Evolutionary conservation across 2,797 vertebrate genomes (phyloP).

Genomic region (Rhabdomys pumilio): DNA sequence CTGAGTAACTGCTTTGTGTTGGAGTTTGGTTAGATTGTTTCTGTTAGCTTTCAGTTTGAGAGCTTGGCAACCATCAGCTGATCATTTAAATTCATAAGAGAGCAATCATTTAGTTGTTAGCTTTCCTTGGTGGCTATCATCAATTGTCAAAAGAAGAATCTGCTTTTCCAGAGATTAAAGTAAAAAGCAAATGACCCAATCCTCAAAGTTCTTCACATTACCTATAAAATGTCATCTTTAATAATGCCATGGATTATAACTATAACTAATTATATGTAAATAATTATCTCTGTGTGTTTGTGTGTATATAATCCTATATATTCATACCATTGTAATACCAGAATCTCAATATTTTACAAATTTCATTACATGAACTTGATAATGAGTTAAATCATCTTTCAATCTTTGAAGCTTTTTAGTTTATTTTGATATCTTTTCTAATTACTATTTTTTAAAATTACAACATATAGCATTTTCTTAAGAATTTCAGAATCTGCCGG

Average conservation of each 20-base stretch:
- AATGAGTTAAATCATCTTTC: not conserved
- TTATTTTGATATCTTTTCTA: constrained; percentile 18
- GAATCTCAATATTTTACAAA: constrained; percentile 14
- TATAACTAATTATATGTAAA: too few species aligned
- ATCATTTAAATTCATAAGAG: constrained; percentile 46
- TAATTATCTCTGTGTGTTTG: not conserved
- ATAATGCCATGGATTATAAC: constrained; percentile 8
- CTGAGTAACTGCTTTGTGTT: constrained; percentile 60
- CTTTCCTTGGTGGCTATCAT: constrained; percentile 38
- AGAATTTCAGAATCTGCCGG: not conserved
- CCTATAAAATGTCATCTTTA: not conserved
- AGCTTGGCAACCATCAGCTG: not conserved
- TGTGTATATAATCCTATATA: not conserved
- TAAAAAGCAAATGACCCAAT: constrained; percentile 14
- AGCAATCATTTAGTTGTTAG: constrained; percentile 8
- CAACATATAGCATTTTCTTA: not conserved
- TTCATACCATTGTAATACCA: not conserved
- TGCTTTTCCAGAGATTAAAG: constrained; percentile 25
- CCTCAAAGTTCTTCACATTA: constrained; percentile 31
- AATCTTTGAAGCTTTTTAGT: constrained; percentile 17
- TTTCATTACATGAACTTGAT: constrained; percentile 29
- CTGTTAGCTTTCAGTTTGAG: constrained; percentile 62
- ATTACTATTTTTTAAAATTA: constrained; percentile 7
- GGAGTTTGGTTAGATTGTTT: constrained; percentile 40
- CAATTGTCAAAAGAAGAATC: not conserved